A percentile compares a stretch with the other conserved stretches of the same genome.
Evolutionary conservation across 2,797 vertebrate species (phyloP).

Genomic region (Myotis daubentonii): DNA sequence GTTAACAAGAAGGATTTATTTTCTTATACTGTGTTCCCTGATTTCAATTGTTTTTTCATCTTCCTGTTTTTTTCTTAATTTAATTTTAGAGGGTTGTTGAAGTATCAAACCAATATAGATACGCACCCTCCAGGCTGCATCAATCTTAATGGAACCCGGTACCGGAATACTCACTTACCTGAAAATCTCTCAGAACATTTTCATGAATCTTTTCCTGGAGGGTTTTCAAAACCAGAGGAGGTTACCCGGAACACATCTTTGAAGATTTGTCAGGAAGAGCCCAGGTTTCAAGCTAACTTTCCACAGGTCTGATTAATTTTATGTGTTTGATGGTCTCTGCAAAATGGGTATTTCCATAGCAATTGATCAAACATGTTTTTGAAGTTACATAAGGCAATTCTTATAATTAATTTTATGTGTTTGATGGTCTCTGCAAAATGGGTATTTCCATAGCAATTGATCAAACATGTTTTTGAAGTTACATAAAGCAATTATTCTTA

Average conservation of each 20-base stretch:
- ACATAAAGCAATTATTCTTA: not conserved
- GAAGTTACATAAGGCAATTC: not conserved
- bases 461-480: not conserved
- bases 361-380: not conserved
- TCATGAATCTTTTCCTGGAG: constrained; percentile 70
- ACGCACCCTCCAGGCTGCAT: constrained; percentile 95
- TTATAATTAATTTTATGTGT: constrained; percentile 73
- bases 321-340: constrained; percentile 63
- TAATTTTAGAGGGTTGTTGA: constrained; percentile 92
- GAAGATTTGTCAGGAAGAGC: constrained; percentile 89
- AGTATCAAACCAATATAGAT: constrained; percentile 95
- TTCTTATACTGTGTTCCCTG: not conserved
- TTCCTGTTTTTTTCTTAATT: constrained; percentile 60
- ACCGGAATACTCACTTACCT: constrained; percentile 74
- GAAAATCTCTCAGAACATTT: constrained; percentile 73
- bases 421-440: constrained; percentile 55
- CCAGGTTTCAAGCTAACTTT: constrained; percentile 92
- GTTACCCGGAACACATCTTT: constrained; percentile 76
- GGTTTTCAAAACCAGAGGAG: constrained; percentile 76
- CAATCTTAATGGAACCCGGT: constrained; percentile 87
- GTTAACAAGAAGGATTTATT: constrained; percentile 10
- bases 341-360: not conserved
- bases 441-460: not conserved
- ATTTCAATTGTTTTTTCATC: constrained; percentile 17
- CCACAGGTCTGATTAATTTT: constrained; percentile 92